Percentiles rank a stretch among this genome's conserved stretches.
Evolutionary conservation across 1,140 invertebrate genomes (phyloP).

Genomic region (Cherax quadricarinatus): DNA sequence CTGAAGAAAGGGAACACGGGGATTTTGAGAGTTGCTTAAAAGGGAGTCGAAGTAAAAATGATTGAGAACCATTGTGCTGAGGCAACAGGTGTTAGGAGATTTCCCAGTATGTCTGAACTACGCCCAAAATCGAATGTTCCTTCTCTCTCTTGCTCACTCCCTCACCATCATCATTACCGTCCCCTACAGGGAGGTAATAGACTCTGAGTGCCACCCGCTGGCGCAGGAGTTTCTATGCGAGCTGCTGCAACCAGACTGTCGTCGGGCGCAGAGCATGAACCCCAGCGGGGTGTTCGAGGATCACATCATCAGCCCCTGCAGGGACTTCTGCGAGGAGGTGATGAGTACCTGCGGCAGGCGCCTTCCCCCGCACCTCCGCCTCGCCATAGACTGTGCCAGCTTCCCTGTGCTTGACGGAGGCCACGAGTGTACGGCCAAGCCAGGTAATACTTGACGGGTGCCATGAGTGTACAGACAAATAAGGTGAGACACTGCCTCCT

Average conservation of each 20-base stretch:
- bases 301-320: constrained; percentile 84
- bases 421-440: constrained; percentile 85
- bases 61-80: too few relatives aligned
- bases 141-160: too few relatives aligned
- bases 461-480: constrained; percentile 85
- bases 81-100: too few relatives aligned
- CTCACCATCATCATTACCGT: not conserved
- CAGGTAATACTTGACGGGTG: constrained; percentile 86
- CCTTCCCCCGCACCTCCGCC: constrained; percentile 83
- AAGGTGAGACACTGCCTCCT: constrained; percentile 78
- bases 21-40: too few relatives aligned
- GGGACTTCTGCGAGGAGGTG: constrained; percentile 90
- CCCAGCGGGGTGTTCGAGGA: constrained; percentile 75
- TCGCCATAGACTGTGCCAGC: constrained; percentile 56
- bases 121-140: too few relatives aligned
- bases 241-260: constrained; percentile 84
- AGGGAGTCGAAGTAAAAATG: too few relatives aligned
- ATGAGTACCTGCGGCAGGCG: constrained; percentile 87
- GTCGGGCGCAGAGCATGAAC: constrained; percentile 61
- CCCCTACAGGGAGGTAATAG: constrained; percentile 84
- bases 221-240: constrained; percentile 92
- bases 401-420: constrained; percentile 82
- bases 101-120: too few relatives aligned
- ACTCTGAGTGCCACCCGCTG: constrained; percentile 90
- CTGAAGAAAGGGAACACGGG: too few relatives aligned